Evolutionary conservation across 2,113 vertebrate genomes (phyloP).

Genomic region (Talpa occidentalis): DNA sequence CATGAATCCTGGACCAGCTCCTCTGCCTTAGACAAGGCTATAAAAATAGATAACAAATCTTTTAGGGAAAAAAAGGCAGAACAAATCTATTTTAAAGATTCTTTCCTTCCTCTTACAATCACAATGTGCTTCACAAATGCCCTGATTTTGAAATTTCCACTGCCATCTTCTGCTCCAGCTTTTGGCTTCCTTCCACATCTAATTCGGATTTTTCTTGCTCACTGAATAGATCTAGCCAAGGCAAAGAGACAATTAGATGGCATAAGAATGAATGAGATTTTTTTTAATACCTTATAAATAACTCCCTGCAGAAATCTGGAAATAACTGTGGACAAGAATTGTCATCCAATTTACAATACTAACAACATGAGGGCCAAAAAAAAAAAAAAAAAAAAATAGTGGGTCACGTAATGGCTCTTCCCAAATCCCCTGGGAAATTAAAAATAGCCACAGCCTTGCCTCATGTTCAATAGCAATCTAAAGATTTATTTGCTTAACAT

Average conservation of each 20-base stretch:
- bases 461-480: conserved; percentile 74
- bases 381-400: conserved; percentile 67
- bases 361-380: conserved; percentile 70
- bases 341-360: conserved; percentile 58
- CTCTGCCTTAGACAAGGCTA: neutral
- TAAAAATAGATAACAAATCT: conserved; percentile 62
- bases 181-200: conserved; percentile 47
- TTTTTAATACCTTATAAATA: conserved; percentile 60
- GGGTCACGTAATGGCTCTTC: conserved; percentile 60
- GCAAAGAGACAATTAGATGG: conserved; percentile 70
- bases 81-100: conserved; percentile 70
- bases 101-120: conserved; percentile 58
- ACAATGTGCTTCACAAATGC: conserved; percentile 42
- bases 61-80: conserved; percentile 28
- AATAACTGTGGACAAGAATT: conserved; percentile 54
- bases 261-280: conserved; percentile 48
- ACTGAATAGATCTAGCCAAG: conserved; percentile 66
- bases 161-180: conserved; percentile 62
- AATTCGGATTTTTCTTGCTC: conserved; percentile 69
- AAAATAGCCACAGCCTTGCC: conserved; percentile 61
- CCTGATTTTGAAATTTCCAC: conserved; percentile 65
- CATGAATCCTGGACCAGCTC: neutral
- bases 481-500: conserved; percentile 80
- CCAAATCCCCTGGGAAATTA: conserved; percentile 51
- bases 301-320: conserved; percentile 65